Percentiles rank a stretch among this genome's conserved stretches.
These are phyloP conservation scores for Agrenia bidenticulata DNA, from an alignment of 2,888 invertebrate species.

Conservation along the genomic window DNA sequence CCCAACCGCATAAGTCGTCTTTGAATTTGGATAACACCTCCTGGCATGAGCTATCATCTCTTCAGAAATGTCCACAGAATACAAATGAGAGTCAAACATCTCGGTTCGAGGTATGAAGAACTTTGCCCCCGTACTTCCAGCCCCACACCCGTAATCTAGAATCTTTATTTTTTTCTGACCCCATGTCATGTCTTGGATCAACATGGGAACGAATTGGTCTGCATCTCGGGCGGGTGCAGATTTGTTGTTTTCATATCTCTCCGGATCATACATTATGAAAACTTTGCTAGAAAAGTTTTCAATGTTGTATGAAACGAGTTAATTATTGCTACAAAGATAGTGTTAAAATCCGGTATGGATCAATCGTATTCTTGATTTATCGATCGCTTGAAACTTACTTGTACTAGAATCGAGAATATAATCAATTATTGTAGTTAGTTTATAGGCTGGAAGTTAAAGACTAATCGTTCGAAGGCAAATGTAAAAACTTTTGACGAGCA, in stretches of 20 bases:
- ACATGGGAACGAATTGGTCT: slow-evolving; percentile 34
- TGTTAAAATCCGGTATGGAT: too few relatives aligned
- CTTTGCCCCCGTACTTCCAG: slow-evolving; percentile 38
- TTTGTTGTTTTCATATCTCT: slow-evolving; percentile 39
- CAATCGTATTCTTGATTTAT: too few relatives aligned
- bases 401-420: too few relatives aligned
- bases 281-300: too few relatives aligned
- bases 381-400: too few relatives aligned
- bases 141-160: slow-evolving; percentile 48
- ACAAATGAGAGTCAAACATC: slow-evolving; percentile 26
- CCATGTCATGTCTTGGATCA: slow-evolving; percentile 33
- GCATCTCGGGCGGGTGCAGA: slow-evolving; percentile 40
- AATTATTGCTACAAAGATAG: too few relatives aligned
- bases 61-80: slow-evolving; percentile 41
- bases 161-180: slow-evolving; percentile 23
- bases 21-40: slow-evolving; percentile 30
- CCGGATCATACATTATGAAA: slow-evolving; percentile 19
- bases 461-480: too few relatives aligned
- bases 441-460: too few relatives aligned
- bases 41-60: slow-evolving; percentile 45
- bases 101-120: slow-evolving; percentile 36
- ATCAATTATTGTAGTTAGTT: too few relatives aligned
- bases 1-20: slow-evolving; percentile 27
- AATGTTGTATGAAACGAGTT: too few relatives aligned
- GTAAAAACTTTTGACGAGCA: too few relatives aligned